Conservation (phyloP, 2,113 vertebrate genomes). For the Tupaia chinensis region DNA sequence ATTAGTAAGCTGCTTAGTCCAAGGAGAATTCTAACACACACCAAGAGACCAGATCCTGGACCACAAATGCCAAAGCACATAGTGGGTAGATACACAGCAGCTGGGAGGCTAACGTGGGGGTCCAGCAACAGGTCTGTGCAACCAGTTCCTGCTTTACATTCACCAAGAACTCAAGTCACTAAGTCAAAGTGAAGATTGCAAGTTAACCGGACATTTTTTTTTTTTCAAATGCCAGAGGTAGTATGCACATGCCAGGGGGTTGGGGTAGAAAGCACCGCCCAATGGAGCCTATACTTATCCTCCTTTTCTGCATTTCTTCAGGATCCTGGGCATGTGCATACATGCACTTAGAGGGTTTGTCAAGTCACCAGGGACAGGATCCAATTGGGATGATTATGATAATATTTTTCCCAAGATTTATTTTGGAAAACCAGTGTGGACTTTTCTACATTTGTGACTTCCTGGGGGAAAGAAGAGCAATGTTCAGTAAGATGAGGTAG, state of each 20-base stretch:
- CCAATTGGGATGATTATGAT: too few relatives aligned
- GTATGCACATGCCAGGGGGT: too few relatives aligned
- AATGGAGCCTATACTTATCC: too few relatives aligned
- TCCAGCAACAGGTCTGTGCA: background rate
- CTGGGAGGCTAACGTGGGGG: background rate
- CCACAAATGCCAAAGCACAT: background rate
- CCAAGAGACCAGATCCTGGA: slow-evolving; percentile 20
- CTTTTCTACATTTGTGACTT: slow-evolving; percentile 54
- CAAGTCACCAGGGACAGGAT: too few relatives aligned
- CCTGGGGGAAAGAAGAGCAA: slow-evolving; percentile 32
- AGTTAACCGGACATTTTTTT: background rate
- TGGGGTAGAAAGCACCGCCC: too few relatives aligned
- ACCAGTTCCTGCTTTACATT: background rate
- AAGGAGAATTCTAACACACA: background rate
- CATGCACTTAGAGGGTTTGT: too few relatives aligned
- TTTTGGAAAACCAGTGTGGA: slow-evolving; percentile 58
- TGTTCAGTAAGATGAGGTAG: background rate
- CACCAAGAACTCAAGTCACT: background rate
- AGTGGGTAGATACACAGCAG: background rate
- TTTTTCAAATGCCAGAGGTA: too few relatives aligned
- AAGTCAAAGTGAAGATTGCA: background rate
- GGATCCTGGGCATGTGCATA: too few relatives aligned
- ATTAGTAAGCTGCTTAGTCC: background rate
- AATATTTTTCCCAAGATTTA: slow-evolving; percentile 63
- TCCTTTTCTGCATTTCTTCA: too few relatives aligned